phyloP scores from a whole-genome alignment of 2,888 invertebrate genomes.

The Asteroscopus sphinx region DNA sequence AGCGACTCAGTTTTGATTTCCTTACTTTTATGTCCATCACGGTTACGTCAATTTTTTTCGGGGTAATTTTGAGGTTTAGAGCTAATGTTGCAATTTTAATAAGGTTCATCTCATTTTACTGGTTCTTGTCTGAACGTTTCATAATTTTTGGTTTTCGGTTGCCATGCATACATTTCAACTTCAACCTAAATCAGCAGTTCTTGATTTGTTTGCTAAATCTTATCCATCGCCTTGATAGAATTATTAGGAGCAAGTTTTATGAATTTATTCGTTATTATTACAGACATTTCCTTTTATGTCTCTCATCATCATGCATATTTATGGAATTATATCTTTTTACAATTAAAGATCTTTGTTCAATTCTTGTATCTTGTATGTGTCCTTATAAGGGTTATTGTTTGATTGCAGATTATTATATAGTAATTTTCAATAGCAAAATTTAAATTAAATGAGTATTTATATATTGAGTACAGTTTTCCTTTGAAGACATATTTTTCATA shows the following conservation, averaged over 20 bases:
- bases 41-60: conserved; percentile 82
- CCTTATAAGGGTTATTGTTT: conserved; percentile 51
- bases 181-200: neutral
- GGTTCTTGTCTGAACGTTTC: conserved; percentile 19
- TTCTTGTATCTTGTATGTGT: conserved; percentile 40
- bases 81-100: conserved; percentile 51
- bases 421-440: conserved; percentile 13
- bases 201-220: conserved; percentile 11
- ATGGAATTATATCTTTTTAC: conserved; percentile 48
- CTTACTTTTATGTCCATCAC: conserved; percentile 86
- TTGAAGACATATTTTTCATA: conserved; percentile 1
- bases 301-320: conserved; percentile 53
- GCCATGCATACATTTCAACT: neutral
- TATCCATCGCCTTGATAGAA: conserved; percentile 19
- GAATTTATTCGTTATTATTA: conserved; percentile 42
- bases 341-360: conserved; percentile 49
- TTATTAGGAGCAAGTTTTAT: conserved; percentile 28
- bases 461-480: neutral
- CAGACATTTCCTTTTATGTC: conserved; percentile 47
- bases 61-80: conserved; percentile 73
- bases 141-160: conserved; percentile 6
- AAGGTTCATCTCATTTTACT: conserved; percentile 39
- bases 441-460: neutral
- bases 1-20: conserved; percentile 88
- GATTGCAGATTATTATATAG: conserved; percentile 33